phyloP scores from a whole-genome alignment of 2,888 invertebrate species.

The Nomada lathburiana region DNA sequence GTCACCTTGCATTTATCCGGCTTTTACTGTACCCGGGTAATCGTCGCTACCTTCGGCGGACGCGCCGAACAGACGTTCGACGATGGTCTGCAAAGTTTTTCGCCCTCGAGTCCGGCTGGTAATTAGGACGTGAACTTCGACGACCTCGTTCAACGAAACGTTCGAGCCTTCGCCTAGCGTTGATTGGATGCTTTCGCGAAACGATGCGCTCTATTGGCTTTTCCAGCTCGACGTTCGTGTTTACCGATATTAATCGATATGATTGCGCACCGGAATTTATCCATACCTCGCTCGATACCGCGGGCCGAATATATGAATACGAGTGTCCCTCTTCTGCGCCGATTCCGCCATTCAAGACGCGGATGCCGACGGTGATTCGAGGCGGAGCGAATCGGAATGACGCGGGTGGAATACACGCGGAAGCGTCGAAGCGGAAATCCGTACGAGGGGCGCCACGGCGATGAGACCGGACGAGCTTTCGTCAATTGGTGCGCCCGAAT shows the following conservation, averaged over 20 bases:
- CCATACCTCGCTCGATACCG: not conserved
- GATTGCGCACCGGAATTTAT: not conserved
- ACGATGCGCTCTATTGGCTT: constrained; percentile 9
- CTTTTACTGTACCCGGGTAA: not conserved
- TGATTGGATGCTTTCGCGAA: not conserved
- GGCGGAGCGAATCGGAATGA: constrained; percentile 2
- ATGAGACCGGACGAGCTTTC: not conserved
- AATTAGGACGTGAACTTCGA: constrained; percentile 6
- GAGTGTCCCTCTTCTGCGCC: not conserved
- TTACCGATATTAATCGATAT: not conserved
- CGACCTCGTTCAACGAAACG: not conserved
- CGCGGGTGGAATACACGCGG: not conserved
- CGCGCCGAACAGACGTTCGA: not conserved
- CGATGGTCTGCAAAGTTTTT: not conserved
- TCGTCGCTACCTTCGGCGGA: not conserved
- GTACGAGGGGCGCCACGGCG: not conserved
- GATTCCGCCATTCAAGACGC: not conserved
- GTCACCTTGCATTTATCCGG: not conserved
- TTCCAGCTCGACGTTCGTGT: not conserved
- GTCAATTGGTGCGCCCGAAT: not conserved
- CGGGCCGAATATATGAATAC: not conserved
- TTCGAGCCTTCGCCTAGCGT: not conserved
- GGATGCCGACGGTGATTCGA: not conserved
- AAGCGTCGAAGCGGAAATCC: constrained; percentile 18
- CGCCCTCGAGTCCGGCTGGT: not conserved